Evolutionary conservation across 2,888 invertebrate species (phyloP).

Genomic region (Euplexia lucipara): DNA sequence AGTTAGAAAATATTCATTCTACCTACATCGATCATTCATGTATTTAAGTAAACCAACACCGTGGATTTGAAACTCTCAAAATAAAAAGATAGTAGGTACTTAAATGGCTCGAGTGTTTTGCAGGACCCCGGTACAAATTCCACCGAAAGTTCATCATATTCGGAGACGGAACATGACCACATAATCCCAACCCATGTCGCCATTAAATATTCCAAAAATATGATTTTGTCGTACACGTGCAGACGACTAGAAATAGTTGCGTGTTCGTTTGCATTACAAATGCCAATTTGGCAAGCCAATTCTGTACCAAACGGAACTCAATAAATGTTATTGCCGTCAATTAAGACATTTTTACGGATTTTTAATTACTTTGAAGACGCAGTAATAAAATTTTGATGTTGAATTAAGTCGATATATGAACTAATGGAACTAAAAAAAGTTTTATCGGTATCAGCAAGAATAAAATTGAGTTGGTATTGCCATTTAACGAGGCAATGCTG

Average conservation of each 20-base stretch:
- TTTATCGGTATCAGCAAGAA: not conserved
- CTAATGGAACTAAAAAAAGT: not conserved
- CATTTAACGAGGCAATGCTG: too few species aligned
- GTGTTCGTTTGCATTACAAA: conserved; percentile 30
- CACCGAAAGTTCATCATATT: not conserved
- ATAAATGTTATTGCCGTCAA: conserved; percentile 16
- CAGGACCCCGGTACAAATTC: conserved; percentile 1
- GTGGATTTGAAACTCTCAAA: not conserved
- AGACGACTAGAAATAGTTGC: conserved; percentile 39
- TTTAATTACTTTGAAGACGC: conserved; percentile 1
- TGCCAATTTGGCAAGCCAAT: conserved; percentile 53
- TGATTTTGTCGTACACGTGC: conserved; percentile 37
- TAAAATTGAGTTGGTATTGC: too few species aligned
- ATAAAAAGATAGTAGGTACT: not conserved
- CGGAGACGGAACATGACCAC: not conserved
- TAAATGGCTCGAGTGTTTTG: not conserved
- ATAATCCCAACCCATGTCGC: not conserved
- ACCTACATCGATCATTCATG: not conserved
- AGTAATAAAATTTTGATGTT: not conserved
- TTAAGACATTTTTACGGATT: not conserved
- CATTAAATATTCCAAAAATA: conserved; percentile 37
- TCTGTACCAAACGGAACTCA: conserved; percentile 18
- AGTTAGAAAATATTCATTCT: too few species aligned
- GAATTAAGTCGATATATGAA: not conserved
- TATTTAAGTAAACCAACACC: too few species aligned